Percentiles rank a stretch among this genome's conserved stretches.
These are phyloP conservation scores for Drosophila triauraria DNA, from an alignment of 1,140 invertebrate species.

Conservation along the genomic window DNA sequence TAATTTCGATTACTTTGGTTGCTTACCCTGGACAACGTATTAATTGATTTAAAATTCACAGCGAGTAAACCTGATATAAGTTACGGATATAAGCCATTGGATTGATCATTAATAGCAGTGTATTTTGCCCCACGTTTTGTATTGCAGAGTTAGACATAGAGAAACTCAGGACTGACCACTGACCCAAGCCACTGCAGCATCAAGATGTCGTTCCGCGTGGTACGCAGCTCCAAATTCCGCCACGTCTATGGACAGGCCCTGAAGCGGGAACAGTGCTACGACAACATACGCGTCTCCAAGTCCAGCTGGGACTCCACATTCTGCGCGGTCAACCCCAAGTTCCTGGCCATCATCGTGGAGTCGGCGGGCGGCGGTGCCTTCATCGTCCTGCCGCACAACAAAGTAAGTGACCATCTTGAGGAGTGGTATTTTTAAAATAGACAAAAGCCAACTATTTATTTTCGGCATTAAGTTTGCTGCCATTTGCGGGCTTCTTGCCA, in stretches of 20 bases:
- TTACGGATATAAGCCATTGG: neutral
- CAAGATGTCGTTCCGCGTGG: conserved; percentile 97
- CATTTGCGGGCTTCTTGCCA: conserved; percentile 72
- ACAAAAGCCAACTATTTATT: conserved; percentile 68
- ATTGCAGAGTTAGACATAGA: conserved; percentile 33
- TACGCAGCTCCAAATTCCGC: conserved; percentile 98
- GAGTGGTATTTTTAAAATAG: conserved; percentile 40
- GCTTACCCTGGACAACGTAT: neutral
- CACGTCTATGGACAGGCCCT: conserved; percentile 98
- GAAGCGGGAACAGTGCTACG: conserved; percentile 99
- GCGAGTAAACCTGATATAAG: too few relatives aligned
- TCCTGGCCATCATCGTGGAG: conserved; percentile 99
- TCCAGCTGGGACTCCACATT: conserved; percentile 99
- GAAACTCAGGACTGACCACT: conserved; percentile 39
- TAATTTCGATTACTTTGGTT: too few relatives aligned
- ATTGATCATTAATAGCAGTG: neutral
- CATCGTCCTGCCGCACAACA: conserved; percentile 97
- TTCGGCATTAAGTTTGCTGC: conserved; percentile 62
- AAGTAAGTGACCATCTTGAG: conserved; percentile 88
- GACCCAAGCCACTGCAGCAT: conserved; percentile 31
- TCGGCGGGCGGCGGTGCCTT: conserved; percentile 99
- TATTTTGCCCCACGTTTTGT: neutral
- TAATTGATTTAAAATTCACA: neutral
- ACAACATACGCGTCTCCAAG: conserved; percentile 99
- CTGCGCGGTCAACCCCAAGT: conserved; percentile 99